Base-by-base conservation (phyloP, 2,888 invertebrate species). In the Dromius quadrimaculatus region DNA sequence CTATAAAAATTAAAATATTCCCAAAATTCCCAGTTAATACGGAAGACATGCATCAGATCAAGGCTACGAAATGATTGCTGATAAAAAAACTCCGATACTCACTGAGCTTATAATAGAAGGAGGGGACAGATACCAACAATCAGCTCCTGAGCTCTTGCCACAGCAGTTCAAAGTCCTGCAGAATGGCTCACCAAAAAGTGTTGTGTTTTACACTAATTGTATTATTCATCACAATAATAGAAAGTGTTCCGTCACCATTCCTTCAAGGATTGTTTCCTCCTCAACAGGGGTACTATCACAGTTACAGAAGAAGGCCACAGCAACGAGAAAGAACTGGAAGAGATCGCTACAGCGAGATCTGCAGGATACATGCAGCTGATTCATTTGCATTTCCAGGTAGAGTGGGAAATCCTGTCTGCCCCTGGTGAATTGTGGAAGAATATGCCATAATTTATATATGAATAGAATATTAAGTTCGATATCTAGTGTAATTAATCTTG, bases 331-430 rank as follows among this genome's bases (percentile, higher is more conserved):
- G 71, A 20, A 74, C 76, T 28, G 78, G 76, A 76, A 87, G 82
- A 11, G 86, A 87, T 75, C 85, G 89, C 1, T 92, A 88, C 81
- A 89, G 88, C 77, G 87, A 89, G 61, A 88, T 92, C 73, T 92
- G 92, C 78, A 85, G 88, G 69, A 87, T 91, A 4, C 87, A 90
- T 74, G 87, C 88, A 76, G 83, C 86, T 0, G 85, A 88, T 79
- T 84, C 85, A 17, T 85, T 86, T 74, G 87, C 85, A 1, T 86
- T 88, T 83, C 85, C 90, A 76, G 83, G 86, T 71, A 66, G 75
- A 68, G 68, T 74, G 47, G 76, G 76, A 59, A 75, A 73, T 70
- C 75, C 76, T 8, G 75, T 76, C 15, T 77, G 76, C 68, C 76
- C 76, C 2, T 76, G 75, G 36, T 73, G n/a, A n/a, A n/a, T n/a